Evolutionary conservation across 2,113 vertebrate genomes (phyloP).

Genomic region (Genyomyrus donnyi): DNA sequence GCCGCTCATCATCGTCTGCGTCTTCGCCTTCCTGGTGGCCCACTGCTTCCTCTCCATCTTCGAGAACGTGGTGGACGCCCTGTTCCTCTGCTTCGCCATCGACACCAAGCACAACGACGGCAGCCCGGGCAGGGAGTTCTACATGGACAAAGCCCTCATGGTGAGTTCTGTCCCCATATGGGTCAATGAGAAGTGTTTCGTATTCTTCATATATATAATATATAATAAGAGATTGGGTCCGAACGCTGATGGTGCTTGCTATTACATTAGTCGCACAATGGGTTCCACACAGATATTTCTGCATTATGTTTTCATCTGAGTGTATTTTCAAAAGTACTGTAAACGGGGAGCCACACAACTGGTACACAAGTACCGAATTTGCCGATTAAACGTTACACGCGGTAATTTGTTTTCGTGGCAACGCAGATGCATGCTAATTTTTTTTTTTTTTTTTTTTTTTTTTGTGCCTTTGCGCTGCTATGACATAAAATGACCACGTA

Average conservation of each 20-base stretch:
- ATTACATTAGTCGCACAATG: background rate
- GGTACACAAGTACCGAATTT: background rate
- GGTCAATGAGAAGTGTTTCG: background rate
- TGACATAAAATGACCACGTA: no score
- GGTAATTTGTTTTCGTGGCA: no score
- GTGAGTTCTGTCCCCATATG: slow-evolving; percentile 53
- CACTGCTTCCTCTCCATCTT: slow-evolving; percentile 97
- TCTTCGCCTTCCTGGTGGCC: slow-evolving; percentile 94
- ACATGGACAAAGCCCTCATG: slow-evolving; percentile 97
- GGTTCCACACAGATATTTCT: background rate
- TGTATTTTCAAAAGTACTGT: no score
- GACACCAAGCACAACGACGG: slow-evolving; percentile 94
- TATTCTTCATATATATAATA: background rate
- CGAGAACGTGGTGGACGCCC: slow-evolving; percentile 94
- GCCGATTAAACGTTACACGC: no score
- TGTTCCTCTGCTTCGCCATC: slow-evolving; percentile 96
- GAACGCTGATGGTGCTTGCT: no score
- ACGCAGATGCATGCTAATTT: no score
- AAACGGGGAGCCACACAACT: background rate
- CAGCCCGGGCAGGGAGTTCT: slow-evolving; percentile 84
- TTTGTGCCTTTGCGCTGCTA: no score
- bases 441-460: no score
- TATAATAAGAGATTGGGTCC: no score
- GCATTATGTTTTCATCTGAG: background rate
- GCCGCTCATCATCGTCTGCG: slow-evolving; percentile 87